Evolutionary conservation across 37 sponge, comb jelly and placozoan genomes (phyloP).

Genomic region (Petrosia ficiformis): DNA sequence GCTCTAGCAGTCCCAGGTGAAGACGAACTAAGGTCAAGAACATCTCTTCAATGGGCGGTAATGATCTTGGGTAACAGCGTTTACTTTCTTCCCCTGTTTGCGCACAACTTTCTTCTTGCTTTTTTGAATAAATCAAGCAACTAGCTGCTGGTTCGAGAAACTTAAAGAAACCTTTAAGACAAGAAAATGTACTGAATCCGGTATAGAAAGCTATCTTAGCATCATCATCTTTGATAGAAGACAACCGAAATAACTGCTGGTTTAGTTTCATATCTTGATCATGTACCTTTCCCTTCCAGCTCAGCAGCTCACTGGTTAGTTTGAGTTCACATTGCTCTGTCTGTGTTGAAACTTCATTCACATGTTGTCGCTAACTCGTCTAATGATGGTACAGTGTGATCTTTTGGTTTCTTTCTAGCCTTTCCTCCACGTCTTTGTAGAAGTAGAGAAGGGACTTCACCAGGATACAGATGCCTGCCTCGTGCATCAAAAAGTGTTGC

Average conservation of each 20-base stretch:
- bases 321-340: no score
- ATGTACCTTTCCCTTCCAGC: no score
- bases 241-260: neutral
- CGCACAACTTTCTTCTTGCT: neutral
- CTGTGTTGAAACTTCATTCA: constrained; percentile 11
- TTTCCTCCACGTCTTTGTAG: no score
- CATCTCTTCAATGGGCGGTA: constrained; percentile 36
- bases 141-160: constrained; percentile 32
- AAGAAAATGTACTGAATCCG: constrained; percentile 24
- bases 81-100: constrained; percentile 9
- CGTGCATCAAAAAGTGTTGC: neutral
- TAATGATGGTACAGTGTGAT: neutral
- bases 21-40: constrained; percentile 27
- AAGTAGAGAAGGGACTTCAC: neutral
- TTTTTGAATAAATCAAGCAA: constrained; percentile 24
- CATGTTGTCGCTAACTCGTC: neutral
- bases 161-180: constrained; percentile 13
- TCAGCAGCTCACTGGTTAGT: no score
- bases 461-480: neutral
- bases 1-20: constrained; percentile 23
- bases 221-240: constrained; percentile 12
- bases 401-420: neutral
- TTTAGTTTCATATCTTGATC: neutral
- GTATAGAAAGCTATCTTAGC: constrained; percentile 37
- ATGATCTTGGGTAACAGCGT: constrained; percentile 13